Conservation (phyloP, 2,113 vertebrate species). For the Halcyon malimbica region DNA sequence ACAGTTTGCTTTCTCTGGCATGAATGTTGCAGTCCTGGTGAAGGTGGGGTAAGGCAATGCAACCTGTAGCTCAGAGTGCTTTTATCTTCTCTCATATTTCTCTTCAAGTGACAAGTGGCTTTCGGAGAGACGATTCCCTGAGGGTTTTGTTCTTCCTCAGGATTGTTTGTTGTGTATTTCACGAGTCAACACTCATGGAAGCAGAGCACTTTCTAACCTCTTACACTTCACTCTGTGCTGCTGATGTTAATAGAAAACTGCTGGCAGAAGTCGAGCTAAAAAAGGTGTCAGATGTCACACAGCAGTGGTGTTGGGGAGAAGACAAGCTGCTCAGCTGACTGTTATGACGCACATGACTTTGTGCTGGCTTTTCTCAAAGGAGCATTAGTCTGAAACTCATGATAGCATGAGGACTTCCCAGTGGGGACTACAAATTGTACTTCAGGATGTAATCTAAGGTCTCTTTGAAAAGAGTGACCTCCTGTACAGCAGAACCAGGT, state of each 20-base stretch:
- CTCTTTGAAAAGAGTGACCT: conserved; percentile 11
- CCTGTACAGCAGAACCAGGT: background rate
- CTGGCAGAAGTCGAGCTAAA: background rate
- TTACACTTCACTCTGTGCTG: background rate
- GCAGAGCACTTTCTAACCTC: background rate
- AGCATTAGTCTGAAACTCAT: background rate
- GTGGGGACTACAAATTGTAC: background rate
- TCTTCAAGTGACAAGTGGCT: background rate
- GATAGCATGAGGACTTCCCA: conserved; percentile 1
- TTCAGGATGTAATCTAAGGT: conserved; percentile 5
- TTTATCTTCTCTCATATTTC: background rate
- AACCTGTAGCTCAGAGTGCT: background rate
- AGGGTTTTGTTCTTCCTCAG: background rate
- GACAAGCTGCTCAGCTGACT: conserved; percentile 15
- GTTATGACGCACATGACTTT: background rate
- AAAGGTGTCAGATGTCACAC: background rate
- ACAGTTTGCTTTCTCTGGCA: background rate
- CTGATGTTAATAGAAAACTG: background rate
- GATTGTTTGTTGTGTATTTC: background rate
- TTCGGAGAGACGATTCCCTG: background rate
- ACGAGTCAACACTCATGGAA: background rate
- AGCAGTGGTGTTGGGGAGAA: background rate
- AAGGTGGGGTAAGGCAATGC: background rate
- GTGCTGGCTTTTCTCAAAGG: conserved; percentile 25
- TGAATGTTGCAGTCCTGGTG: background rate